Percentiles rank a stretch among this genome's conserved stretches.
These are phyloP conservation scores for human DNA, from an alignment of 2,113 vertebrate genomes.

Conservation along the genomic window DNA sequence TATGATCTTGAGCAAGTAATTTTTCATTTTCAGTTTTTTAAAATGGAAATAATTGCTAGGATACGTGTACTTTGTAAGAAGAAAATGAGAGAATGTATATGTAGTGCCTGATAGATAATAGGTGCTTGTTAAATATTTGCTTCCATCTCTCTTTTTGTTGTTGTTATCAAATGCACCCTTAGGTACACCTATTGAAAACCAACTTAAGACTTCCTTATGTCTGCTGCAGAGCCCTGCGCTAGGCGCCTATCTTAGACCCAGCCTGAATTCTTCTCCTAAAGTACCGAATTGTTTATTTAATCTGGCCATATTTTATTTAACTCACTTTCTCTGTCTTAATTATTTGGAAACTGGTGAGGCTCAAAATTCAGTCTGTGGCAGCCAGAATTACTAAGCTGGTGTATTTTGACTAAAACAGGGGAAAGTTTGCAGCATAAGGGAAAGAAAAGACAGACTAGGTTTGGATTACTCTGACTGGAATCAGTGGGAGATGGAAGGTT, in stretches of 20 bases:
- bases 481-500: neutral
- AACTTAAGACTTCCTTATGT: neutral
- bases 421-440: conserved; percentile 6
- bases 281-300: neutral
- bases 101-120: neutral
- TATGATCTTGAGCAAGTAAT: neutral
- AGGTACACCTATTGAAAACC: neutral
- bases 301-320: neutral
- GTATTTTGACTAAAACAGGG: neutral
- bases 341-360: conserved; percentile 49
- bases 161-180: neutral
- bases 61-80: neutral
- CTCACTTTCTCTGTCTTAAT: conserved; percentile 31
- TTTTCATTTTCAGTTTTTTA: conserved; percentile 6
- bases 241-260: neutral
- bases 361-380: conserved; percentile 29
- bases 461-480: conserved; percentile 9
- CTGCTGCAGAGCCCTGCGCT: neutral
- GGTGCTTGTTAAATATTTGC: neutral
- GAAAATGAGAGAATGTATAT: neutral
- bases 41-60: neutral
- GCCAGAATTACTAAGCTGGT: conserved; percentile 29
- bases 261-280: neutral
- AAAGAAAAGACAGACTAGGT: conserved; percentile 34
- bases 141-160: neutral